Conservation (phyloP, 2,888 invertebrate genomes). For the Himalopsyche tibetana region DNA sequence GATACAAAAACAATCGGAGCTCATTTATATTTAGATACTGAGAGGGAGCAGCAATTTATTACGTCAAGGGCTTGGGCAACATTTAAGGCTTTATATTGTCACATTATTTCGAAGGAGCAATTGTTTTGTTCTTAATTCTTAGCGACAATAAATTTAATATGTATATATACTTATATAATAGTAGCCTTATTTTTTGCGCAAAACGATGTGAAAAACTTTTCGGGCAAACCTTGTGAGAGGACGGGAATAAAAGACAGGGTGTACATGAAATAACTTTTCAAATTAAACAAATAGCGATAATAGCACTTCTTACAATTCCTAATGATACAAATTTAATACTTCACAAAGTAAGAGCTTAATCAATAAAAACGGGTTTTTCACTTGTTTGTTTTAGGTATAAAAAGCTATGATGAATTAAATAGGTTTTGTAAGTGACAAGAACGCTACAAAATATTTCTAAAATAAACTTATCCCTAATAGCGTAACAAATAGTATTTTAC, state of each 20-base stretch:
- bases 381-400: too few species aligned
- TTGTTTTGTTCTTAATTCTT: slow-evolving; percentile 64
- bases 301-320: too few species aligned
- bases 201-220: slow-evolving; percentile 54
- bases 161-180: slow-evolving; percentile 49
- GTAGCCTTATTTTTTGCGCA: slow-evolving; percentile 57
- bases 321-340: too few species aligned
- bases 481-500: too few species aligned
- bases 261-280: slow-evolving; percentile 48
- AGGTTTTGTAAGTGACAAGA: too few species aligned
- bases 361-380: too few species aligned
- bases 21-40: slow-evolving; percentile 38
- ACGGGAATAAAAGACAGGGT: slow-evolving; percentile 59
- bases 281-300: too few species aligned
- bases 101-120: slow-evolving; percentile 61
- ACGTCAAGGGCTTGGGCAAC: slow-evolving; percentile 28
- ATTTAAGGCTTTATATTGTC: slow-evolving; percentile 57
- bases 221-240: slow-evolving; percentile 48
- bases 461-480: too few species aligned
- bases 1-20: slow-evolving; percentile 13
- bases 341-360: too few species aligned
- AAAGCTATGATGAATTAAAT: too few species aligned
- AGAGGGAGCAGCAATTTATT: slow-evolving; percentile 34
- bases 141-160: slow-evolving; percentile 57
- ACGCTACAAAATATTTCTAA: too few species aligned